Evolutionary conservation across 2,797 vertebrate species (phyloP).

Genomic region (Coendou prehensilis): DNA sequence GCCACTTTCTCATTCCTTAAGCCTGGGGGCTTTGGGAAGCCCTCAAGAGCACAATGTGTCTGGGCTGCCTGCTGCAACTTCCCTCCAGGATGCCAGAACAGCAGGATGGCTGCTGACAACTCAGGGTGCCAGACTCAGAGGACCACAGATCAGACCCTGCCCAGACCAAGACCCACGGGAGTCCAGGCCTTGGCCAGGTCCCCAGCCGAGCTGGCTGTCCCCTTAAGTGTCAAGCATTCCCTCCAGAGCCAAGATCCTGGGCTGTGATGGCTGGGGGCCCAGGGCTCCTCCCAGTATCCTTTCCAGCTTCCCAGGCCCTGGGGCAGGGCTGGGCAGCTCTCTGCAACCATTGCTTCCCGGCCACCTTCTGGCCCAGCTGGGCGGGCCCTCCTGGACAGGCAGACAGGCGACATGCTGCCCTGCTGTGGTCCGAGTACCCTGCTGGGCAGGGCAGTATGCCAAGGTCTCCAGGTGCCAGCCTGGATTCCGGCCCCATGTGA

Average conservation of each 20-base stretch:
- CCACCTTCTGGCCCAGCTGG: conserved; percentile 55
- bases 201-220: conserved; percentile 68
- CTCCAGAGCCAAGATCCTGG: conserved; percentile 81
- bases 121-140: not conserved
- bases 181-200: conserved; percentile 69
- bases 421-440: conserved; percentile 78
- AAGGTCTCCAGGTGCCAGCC: conserved; percentile 83
- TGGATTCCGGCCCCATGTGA: conserved; percentile 73
- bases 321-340: conserved; percentile 78
- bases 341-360: conserved; percentile 55
- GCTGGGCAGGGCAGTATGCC: conserved; percentile 78
- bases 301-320: conserved; percentile 82
- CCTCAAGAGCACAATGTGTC: not conserved
- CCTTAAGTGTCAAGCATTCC: conserved; percentile 73
- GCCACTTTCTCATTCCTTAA: not conserved
- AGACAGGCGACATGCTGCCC: conserved; percentile 64
- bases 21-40: not conserved
- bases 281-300: conserved; percentile 81
- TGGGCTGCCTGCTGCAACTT: conserved; percentile 2
- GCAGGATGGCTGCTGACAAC: conserved; percentile 32
- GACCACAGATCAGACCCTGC: conserved; percentile 8
- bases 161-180: conserved; percentile 60
- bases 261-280: conserved; percentile 81
- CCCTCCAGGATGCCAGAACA: conserved; percentile 37
- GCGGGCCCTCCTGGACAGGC: conserved; percentile 67